These are phyloP conservation scores for Myotis pilosus DNA, from an alignment of 2,797 vertebrate genomes.

Conservation along the genomic window DNA sequence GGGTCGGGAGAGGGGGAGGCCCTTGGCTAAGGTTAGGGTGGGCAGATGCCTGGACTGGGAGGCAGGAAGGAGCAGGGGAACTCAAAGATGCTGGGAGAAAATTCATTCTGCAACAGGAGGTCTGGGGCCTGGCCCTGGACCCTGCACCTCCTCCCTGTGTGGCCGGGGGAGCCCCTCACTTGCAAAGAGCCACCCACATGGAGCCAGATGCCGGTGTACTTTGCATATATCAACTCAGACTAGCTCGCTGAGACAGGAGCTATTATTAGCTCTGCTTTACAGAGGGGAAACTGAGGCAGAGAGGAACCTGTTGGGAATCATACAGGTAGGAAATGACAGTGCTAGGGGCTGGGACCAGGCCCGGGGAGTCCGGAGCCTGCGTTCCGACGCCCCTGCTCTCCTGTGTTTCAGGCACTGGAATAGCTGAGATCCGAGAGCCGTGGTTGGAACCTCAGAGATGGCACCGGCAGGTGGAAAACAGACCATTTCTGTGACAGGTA, in stretches of 20 bases:
- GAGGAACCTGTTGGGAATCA: neutral
- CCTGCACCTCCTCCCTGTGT: too few relatives aligned
- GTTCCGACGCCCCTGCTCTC: neutral
- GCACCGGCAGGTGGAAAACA: neutral
- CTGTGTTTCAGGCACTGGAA: neutral
- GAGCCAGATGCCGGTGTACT: neutral
- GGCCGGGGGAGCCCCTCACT: neutral
- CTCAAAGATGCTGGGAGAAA: neutral
- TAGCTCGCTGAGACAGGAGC: too few relatives aligned
- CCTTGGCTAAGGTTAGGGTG: neutral
- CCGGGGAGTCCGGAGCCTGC: neutral
- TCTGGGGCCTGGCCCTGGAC: neutral
- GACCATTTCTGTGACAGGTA: accelerated
- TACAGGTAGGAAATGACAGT: neutral
- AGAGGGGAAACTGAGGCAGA: neutral
- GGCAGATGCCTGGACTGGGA: neutral
- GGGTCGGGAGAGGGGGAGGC: neutral
- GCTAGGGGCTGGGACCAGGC: accelerated
- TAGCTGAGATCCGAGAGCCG: neutral
- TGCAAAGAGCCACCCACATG: accelerated
- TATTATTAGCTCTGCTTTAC: neutral
- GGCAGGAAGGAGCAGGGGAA: neutral
- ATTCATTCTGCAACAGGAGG: neutral
- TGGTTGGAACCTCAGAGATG: neutral
- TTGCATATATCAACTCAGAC: neutral